A percentile compares a stretch with the other conserved stretches of the same genome.
Conservation (phyloP, 2,113 vertebrate genomes). For the Nannobrachium achirus region DNA sequence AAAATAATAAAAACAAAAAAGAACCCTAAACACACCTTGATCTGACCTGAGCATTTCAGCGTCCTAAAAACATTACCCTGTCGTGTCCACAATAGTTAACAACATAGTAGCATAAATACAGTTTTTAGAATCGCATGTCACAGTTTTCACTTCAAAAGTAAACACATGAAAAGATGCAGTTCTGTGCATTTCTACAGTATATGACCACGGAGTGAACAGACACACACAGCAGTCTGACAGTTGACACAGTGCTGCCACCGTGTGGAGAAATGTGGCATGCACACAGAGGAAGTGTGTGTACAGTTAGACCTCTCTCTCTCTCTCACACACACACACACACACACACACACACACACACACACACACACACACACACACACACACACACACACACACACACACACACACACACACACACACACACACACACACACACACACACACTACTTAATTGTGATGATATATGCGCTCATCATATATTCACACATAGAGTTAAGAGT, state of each 20-base stretch:
- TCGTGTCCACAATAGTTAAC: not conserved
- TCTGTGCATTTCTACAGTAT: not conserved
- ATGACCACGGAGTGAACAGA: constrained; percentile 14
- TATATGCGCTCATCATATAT: constrained; percentile 9
- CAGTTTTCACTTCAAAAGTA: constrained; percentile 1
- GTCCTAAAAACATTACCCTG: too few relatives aligned
- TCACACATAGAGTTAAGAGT: constrained; percentile 21
- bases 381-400: not conserved
- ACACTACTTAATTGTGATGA: not conserved
- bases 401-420: not conserved
- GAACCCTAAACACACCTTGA: too few relatives aligned
- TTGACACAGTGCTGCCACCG: constrained; percentile 49
- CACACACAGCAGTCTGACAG: constrained; percentile 22
- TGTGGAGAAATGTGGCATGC: constrained; percentile 58
- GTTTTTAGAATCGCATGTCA: constrained; percentile 12
- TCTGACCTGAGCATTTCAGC: too few relatives aligned
- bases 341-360: not conserved
- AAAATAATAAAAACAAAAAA: too few relatives aligned
- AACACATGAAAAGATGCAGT: constrained; percentile 1
- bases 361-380: not conserved
- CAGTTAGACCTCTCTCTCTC: too few relatives aligned
- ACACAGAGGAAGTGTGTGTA: constrained; percentile 32
- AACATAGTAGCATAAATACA: constrained; percentile 3
- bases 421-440: not conserved
- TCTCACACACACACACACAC: not conserved